Evolutionary conservation across 2,888 invertebrate species (phyloP).

Genomic region (Unio delphinus): DNA sequence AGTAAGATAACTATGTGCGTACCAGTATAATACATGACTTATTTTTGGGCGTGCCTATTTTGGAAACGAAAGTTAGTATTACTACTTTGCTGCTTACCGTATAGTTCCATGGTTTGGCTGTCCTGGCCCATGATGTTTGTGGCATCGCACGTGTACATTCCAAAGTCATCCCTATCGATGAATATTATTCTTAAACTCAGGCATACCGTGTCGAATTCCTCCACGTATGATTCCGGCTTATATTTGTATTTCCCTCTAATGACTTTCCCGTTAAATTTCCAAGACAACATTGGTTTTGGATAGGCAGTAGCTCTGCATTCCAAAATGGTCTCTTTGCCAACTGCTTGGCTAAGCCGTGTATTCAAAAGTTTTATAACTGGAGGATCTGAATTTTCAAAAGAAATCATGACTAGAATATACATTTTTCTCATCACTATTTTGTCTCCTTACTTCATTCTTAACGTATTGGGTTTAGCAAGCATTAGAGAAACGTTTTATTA

Average conservation of each 20-base stretch:
- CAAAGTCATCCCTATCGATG: slow-evolving; percentile 45
- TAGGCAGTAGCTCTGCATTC: slow-evolving; percentile 63
- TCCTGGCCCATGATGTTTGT: slow-evolving; percentile 43
- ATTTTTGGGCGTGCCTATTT: too few relatives aligned
- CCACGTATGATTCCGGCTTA: slow-evolving; percentile 39
- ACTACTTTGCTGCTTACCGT: slow-evolving; percentile 32
- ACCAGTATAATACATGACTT: too few relatives aligned
- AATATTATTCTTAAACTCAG: slow-evolving; percentile 41
- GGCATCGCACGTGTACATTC: slow-evolving; percentile 50
- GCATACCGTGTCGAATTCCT: slow-evolving; percentile 41
- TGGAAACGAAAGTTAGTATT: too few relatives aligned
- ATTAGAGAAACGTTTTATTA: too few relatives aligned
- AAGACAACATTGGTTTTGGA: slow-evolving; percentile 54
- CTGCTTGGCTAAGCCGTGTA: slow-evolving; percentile 54
- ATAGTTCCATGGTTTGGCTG: slow-evolving; percentile 40
- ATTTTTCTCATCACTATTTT: background rate
- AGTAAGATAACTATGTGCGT: too few relatives aligned
- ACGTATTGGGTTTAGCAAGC: too few relatives aligned
- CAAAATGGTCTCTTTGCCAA: slow-evolving; percentile 62
- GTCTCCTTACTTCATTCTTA: too few relatives aligned
- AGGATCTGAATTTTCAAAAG: slow-evolving; percentile 38
- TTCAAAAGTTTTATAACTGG: slow-evolving; percentile 60
- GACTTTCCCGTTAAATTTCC: slow-evolving; percentile 46
- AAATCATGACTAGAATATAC: background rate
- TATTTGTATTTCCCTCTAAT: slow-evolving; percentile 46